These are phyloP conservation scores for Scomber colias DNA, from an alignment of 2,113 vertebrate genomes.

Conservation along the genomic window DNA sequence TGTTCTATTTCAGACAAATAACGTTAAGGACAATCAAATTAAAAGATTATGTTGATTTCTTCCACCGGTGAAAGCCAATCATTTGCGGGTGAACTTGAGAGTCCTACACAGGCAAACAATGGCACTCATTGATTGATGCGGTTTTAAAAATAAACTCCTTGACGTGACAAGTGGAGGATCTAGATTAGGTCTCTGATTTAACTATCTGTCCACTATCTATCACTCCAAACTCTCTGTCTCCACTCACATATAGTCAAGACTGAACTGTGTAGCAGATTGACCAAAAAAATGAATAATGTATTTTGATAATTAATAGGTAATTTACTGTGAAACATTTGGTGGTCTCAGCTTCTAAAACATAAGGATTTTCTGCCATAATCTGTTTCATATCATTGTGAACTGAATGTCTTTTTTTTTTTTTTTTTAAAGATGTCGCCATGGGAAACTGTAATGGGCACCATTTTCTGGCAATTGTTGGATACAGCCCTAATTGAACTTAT, in stretches of 20 bases:
- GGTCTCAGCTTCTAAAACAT: background rate
- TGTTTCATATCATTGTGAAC: too few species aligned
- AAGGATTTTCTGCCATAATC: too few species aligned
- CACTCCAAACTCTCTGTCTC: background rate
- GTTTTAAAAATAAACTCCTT: constrained; percentile 63
- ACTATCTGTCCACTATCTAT: background rate
- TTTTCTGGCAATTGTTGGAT: too few species aligned
- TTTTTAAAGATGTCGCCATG: too few species aligned
- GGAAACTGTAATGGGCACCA: too few species aligned
- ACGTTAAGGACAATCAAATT: constrained; percentile 57
- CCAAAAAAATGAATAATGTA: too few species aligned
- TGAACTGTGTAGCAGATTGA: too few species aligned
- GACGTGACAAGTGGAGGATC: constrained; percentile 9
- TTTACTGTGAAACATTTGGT: too few species aligned
- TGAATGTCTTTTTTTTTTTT: too few species aligned
- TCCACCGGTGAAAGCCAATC: background rate
- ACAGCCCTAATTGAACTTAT: too few species aligned
- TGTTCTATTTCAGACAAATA: constrained; percentile 51
- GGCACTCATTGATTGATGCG: constrained; percentile 41
- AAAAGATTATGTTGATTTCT: constrained; percentile 21
- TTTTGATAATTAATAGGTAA: too few species aligned
- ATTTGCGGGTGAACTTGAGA: constrained; percentile 43
- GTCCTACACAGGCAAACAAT: constrained; percentile 44
- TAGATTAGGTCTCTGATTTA: background rate
- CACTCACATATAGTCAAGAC: background rate